phyloP scores from a whole-genome alignment of 1,140 invertebrate genomes.

The Zophobas atratus region DNA sequence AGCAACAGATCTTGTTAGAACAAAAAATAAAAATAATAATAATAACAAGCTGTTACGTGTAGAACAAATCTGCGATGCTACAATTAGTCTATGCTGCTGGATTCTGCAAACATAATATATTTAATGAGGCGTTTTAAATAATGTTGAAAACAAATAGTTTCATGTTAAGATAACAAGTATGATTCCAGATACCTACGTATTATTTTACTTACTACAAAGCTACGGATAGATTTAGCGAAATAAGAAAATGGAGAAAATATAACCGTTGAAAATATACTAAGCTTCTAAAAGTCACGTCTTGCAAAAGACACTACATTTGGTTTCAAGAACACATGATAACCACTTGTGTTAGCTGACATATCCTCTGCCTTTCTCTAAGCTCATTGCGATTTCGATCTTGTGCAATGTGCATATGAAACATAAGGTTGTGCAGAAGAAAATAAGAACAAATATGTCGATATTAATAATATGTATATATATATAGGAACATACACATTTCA shows the following conservation, averaged over 20 bases:
- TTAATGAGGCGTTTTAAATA: constrained; percentile 61
- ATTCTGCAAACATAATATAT: constrained; percentile 67
- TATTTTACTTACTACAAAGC: constrained; percentile 64
- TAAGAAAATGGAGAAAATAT: constrained; percentile 56
- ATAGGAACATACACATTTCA: constrained; percentile 17
- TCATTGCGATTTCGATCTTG: constrained; percentile 47
- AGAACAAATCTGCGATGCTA: constrained; percentile 65
- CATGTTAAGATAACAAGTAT: constrained; percentile 49
- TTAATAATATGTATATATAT: constrained; percentile 4
- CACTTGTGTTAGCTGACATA: constrained; percentile 41
- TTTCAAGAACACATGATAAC: constrained; percentile 27
- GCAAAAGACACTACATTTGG: constrained; percentile 52
- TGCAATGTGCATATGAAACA: constrained; percentile 58
- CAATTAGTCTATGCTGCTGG: constrained; percentile 66
- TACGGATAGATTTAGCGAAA: constrained; percentile 57
- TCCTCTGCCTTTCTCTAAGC: constrained; percentile 7
- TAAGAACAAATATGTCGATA: not conserved
- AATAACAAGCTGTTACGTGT: constrained; percentile 63
- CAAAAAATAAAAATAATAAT: constrained; percentile 52
- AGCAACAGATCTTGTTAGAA: constrained; percentile 56
- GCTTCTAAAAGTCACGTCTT: constrained; percentile 56
- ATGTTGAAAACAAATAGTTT: constrained; percentile 53
- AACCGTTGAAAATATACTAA: constrained; percentile 57
- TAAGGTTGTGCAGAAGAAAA: constrained; percentile 32
- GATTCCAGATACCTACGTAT: constrained; percentile 56